phyloP scores from a whole-genome alignment of 2,113 vertebrate genomes.

The Sterrhoptilus dennistouni region DNA sequence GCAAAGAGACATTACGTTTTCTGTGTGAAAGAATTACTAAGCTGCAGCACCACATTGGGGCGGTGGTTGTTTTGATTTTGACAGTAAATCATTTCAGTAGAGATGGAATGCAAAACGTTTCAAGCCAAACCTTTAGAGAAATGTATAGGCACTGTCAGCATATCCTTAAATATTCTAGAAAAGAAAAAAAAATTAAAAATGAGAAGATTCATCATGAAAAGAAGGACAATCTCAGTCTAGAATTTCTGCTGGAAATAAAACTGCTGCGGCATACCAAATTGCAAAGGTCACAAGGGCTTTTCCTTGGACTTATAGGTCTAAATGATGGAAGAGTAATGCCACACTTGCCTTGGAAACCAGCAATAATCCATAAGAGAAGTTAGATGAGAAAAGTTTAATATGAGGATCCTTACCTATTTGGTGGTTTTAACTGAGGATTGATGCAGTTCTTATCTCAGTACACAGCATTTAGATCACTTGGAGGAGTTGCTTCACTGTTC shows the following conservation, averaged over 20 bases:
- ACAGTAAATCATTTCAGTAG: conserved; percentile 41
- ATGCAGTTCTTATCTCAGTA: background rate
- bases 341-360: background rate
- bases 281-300: background rate
- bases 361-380: background rate
- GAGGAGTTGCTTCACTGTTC: background rate
- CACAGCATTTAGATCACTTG: background rate
- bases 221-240: background rate
- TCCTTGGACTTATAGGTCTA: background rate
- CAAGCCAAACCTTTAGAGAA: conserved; percentile 1
- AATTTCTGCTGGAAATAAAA: background rate
- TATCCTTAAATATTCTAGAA: background rate
- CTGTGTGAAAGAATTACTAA: conserved; percentile 46
- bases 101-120: conserved; percentile 1
- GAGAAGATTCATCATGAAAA: background rate
- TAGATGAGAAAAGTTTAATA: background rate
- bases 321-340: background rate
- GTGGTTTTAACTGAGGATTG: background rate
- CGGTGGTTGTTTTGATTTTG: conserved; percentile 23
- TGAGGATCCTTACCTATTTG: background rate
- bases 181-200: background rate
- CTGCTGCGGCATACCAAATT: background rate
- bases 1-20: conserved; percentile 5
- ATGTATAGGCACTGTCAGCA: background rate
- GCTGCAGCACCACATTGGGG: background rate